Conservation (phyloP, 2,888 invertebrate genomes). For the Trichogramma evanescens region DNA sequence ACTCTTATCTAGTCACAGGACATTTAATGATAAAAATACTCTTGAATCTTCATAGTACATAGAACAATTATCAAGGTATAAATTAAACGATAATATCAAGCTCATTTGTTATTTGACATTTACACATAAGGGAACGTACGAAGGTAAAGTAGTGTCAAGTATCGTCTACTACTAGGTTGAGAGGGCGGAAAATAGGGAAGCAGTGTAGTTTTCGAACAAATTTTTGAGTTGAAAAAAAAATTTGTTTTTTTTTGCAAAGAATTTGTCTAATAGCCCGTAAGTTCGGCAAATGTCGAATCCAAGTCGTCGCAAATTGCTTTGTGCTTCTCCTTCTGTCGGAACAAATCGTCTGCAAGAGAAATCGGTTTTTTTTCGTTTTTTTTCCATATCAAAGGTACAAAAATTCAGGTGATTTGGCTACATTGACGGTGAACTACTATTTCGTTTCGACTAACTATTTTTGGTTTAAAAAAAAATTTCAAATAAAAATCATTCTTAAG, state of each 20-base stretch:
- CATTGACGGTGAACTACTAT: neutral
- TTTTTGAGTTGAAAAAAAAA: constrained; percentile 4
- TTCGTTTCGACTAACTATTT: no score
- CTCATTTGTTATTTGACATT: neutral
- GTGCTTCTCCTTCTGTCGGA: constrained; percentile 82
- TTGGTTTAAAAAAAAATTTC: no score
- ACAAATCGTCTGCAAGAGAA: constrained; percentile 51
- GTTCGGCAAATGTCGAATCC: constrained; percentile 94
- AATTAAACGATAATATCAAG: no score
- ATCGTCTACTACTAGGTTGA: no score
- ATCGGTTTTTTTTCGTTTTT: constrained; percentile 9
- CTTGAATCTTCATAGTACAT: no score
- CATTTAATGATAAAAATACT: no score
- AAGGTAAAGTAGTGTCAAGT: neutral
- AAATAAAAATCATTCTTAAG: no score
- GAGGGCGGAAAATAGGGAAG: constrained; percentile 4
- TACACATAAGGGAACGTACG: neutral
- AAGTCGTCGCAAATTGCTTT: constrained; percentile 96
- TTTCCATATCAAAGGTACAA: no score
- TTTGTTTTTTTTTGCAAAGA: neutral
- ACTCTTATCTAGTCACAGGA: no score
- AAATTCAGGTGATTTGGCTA: neutral
- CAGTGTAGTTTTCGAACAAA: constrained; percentile 1
- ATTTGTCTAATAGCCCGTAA: constrained; percentile 78
- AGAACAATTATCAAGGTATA: no score